phyloP scores from a whole-genome alignment of 2,113 vertebrate species.

The Takifugu bimaculatus region DNA sequence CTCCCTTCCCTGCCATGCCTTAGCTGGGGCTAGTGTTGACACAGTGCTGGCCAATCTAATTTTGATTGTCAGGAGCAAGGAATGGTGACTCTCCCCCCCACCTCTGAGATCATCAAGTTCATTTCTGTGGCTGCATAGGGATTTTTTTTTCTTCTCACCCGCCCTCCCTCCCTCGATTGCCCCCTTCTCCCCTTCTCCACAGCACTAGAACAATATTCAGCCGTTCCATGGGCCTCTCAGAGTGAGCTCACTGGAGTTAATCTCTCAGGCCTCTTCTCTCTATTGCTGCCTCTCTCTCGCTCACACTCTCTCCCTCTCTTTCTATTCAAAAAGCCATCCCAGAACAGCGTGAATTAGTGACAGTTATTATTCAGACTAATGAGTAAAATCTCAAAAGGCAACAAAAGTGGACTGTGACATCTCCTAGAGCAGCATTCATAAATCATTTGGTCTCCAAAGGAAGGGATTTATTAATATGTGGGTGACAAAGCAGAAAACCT shows the following conservation, averaged over 20 bases:
- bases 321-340: conserved; percentile 75
- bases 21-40: conserved; percentile 74
- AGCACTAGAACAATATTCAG: conserved; percentile 77
- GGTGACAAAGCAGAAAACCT: conserved; percentile 36
- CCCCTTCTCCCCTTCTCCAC: conserved; percentile 52
- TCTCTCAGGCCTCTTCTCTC: conserved; percentile 72
- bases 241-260: conserved; percentile 76
- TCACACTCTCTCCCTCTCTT: conserved; percentile 60
- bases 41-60: conserved; percentile 79
- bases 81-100: conserved; percentile 67
- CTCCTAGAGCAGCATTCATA: conserved; percentile 63
- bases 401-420: conserved; percentile 71
- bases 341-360: conserved; percentile 77
- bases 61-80: conserved; percentile 76
- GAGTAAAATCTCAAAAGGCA: conserved; percentile 73
- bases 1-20: conserved; percentile 68
- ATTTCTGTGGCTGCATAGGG: conserved; percentile 75
- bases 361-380: conserved; percentile 79
- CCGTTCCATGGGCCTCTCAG: conserved; percentile 76
- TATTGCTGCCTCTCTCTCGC: conserved; percentile 61
- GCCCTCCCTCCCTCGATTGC: conserved; percentile 5
- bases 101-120: conserved; percentile 80
- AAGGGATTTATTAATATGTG: conserved; percentile 35
- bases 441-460: conserved; percentile 56
- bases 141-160: conserved; percentile 44